A percentile compares a stretch with the other conserved stretches of the same genome.
phyloP scores from a whole-genome alignment of 2,113 vertebrate species.

The Megaceryle torquata region DNA sequence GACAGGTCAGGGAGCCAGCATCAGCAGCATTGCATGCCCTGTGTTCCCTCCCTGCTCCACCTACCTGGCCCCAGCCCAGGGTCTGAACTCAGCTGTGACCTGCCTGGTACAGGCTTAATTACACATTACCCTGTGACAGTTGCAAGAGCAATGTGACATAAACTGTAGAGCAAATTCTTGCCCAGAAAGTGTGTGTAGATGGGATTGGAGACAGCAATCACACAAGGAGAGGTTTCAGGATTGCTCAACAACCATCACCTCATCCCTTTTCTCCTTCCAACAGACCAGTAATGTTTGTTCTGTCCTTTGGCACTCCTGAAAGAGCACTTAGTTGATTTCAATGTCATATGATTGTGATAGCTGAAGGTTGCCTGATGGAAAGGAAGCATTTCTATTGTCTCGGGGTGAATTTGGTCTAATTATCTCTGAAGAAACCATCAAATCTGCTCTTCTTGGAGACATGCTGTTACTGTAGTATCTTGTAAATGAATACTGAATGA shows the following conservation, averaged over 20 bases:
- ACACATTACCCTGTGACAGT: neutral
- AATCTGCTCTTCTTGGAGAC: slow-evolving; percentile 54
- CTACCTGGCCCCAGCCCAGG: neutral
- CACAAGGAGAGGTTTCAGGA: accelerated
- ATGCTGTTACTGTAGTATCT: slow-evolving; percentile 65
- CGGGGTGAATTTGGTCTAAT: slow-evolving; percentile 52
- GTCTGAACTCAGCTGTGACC: neutral
- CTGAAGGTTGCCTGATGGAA: slow-evolving; percentile 13
- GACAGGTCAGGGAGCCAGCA: neutral
- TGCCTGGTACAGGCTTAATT: neutral
- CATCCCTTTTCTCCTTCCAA: neutral
- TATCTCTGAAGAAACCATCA: slow-evolving; percentile 59
- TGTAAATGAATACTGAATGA: slow-evolving; percentile 63
- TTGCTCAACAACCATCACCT: neutral
- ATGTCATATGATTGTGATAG: slow-evolving; percentile 1
- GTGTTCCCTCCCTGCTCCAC: neutral
- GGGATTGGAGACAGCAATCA: neutral
- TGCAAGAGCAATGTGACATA: neutral
- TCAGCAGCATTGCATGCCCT: accelerated
- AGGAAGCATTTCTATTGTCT: slow-evolving; percentile 28
- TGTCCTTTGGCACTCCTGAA: neutral
- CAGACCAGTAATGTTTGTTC: neutral
- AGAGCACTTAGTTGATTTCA: slow-evolving; percentile 2
- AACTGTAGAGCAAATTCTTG: neutral
- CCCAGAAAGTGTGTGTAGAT: neutral